Evolutionary conservation across 1,140 invertebrate genomes (phyloP).

Genomic region (Drosophila nannoptera): DNA sequence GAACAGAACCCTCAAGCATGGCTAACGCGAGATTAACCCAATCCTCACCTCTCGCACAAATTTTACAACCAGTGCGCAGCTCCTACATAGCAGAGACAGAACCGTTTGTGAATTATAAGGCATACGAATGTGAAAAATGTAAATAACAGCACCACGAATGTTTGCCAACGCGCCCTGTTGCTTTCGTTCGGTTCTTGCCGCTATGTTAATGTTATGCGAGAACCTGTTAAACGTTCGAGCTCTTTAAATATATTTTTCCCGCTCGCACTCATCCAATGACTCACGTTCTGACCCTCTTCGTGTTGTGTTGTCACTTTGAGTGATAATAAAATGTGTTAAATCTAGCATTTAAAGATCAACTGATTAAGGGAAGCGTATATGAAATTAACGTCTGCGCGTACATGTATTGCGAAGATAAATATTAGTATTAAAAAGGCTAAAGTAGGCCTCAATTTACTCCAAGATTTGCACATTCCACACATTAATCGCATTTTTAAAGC

Average conservation of each 20-base stretch:
- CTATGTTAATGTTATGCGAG: conserved; percentile 6
- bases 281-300: not conserved
- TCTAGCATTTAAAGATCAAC: not conserved
- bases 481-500: not conserved
- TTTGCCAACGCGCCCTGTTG: not conserved
- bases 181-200: not conserved
- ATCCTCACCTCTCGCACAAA: conserved; percentile 62
- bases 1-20: conserved; percentile 66
- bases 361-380: not conserved
- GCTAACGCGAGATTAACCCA: conserved; percentile 53
- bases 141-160: conserved; percentile 7
- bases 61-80: fast-evolving
- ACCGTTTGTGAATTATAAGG: conserved; percentile 55
- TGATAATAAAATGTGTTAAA: conserved; percentile 22
- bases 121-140: not conserved
- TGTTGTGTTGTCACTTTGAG: conserved; percentile 18
- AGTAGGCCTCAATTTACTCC: not conserved
- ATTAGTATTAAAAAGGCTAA: not conserved
- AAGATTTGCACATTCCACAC: not conserved
- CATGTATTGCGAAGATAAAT: not conserved
- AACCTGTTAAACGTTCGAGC: not conserved
- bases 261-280: not conserved
- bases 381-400: not conserved
- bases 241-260: not conserved
- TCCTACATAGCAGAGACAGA: conserved; percentile 5